Evolutionary conservation across 1,140 invertebrate genomes (phyloP).

Genomic region (Drosophila arizonae): DNA sequence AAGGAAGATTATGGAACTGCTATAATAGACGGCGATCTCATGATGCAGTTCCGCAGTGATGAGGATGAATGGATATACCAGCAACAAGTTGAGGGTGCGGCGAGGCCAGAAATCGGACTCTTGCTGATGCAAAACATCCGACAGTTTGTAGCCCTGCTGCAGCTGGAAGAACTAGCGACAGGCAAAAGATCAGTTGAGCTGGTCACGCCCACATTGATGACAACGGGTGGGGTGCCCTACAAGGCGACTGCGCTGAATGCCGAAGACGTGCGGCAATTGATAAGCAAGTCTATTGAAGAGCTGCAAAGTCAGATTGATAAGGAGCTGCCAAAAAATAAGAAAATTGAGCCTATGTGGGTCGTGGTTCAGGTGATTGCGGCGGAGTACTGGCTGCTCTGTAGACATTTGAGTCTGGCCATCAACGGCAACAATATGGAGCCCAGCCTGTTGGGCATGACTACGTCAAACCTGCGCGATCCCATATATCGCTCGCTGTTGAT

Average conservation of each 20-base stretch:
- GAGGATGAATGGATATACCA: slow-evolving; percentile 24
- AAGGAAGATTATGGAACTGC: not conserved
- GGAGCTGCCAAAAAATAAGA: not conserved
- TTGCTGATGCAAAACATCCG: slow-evolving; percentile 29
- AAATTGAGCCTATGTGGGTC: not conserved
- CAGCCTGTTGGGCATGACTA: slow-evolving; percentile 45
- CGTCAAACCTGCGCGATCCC: slow-evolving; percentile 61
- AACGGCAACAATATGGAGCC: slow-evolving; percentile 38
- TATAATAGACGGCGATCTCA: slow-evolving; percentile 54
- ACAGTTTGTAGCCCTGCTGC: slow-evolving; percentile 37
- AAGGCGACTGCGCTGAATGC: slow-evolving; percentile 19
- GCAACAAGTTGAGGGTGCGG: not conserved
- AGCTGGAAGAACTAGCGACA: slow-evolving; percentile 37
- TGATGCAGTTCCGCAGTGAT: slow-evolving; percentile 41
- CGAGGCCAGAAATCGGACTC: not conserved
- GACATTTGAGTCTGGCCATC: slow-evolving; percentile 37
- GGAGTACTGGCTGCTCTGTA: slow-evolving; percentile 42
- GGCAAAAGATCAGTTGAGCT: slow-evolving; percentile 17
- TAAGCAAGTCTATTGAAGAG: slow-evolving; percentile 29
- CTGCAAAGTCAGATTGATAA: slow-evolving; percentile 37
- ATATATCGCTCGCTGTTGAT: slow-evolving; percentile 52
- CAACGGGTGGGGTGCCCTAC: slow-evolving; percentile 60
- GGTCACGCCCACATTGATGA: slow-evolving; percentile 44
- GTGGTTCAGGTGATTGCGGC: slow-evolving; percentile 26
- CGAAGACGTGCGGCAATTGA: slow-evolving; percentile 20